Evolutionary conservation across 2,113 vertebrate species (phyloP).

Genomic region (Silurus glanis): DNA sequence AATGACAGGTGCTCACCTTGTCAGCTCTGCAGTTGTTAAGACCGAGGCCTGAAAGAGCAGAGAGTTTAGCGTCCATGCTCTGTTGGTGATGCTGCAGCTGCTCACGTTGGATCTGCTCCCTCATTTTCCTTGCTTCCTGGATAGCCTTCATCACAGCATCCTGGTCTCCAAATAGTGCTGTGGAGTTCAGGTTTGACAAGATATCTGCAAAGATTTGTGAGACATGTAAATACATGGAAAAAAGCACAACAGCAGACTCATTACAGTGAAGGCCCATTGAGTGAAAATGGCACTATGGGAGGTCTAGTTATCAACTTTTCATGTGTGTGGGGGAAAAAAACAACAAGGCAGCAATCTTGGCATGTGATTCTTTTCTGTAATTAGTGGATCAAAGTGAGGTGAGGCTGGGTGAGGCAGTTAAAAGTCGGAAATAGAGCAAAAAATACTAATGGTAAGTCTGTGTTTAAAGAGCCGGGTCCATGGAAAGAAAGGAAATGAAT

Average conservation of each 20-base stretch:
- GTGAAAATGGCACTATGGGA: conserved; percentile 38
- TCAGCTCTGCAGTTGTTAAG: conserved; percentile 94
- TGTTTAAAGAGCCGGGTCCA: conserved; percentile 51
- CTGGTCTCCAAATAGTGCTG: conserved; percentile 96
- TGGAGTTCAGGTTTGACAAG: conserved; percentile 97
- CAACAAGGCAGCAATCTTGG: conserved; percentile 48
- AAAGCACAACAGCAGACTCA: background rate
- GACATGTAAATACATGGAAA: background rate
- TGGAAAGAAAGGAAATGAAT: conserved; percentile 52
- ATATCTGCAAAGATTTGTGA: conserved; percentile 79
- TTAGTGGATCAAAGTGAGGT: conserved; percentile 61
- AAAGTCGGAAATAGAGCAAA: conserved; percentile 56
- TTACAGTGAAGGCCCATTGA: background rate
- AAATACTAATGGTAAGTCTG: conserved; percentile 49
- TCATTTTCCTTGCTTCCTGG: conserved; percentile 98
- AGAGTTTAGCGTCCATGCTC: conserved; percentile 88
- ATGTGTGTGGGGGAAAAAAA: background rate
- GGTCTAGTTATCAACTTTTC: conserved; percentile 28
- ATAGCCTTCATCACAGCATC: conserved; percentile 99
- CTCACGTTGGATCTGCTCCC: conserved; percentile 94
- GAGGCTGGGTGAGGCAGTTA: conserved; percentile 56
- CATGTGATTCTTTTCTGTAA: conserved; percentile 55
- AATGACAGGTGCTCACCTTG: conserved; percentile 78
- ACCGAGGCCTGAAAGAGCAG: conserved; percentile 85
- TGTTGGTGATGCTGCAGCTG: conserved; percentile 89